phyloP scores from a whole-genome alignment of 35 echinoderm and acorn worm species.

The Patiria miniata region DNA sequence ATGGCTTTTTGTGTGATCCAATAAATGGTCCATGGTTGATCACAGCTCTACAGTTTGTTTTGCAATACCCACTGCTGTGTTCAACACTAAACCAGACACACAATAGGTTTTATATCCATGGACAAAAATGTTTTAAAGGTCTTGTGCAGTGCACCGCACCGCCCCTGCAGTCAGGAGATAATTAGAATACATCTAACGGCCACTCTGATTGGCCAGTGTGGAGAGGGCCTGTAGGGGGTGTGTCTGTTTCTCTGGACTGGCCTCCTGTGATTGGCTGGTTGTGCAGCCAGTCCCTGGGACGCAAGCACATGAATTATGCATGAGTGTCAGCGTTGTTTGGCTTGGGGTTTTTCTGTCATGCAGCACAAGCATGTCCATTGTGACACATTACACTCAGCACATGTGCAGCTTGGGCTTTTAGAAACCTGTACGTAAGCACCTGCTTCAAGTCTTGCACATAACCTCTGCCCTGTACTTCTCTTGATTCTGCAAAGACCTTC shows the following conservation, averaged over 20 bases:
- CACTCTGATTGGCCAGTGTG: not conserved
- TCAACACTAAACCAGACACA: no score
- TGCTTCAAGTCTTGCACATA: no score
- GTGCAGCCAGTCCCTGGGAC: not conserved
- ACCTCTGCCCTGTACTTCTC: no score
- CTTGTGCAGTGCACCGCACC: no score
- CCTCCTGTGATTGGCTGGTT: not conserved
- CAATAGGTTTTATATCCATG: no score
- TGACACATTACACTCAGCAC: not conserved
- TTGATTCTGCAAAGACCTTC: no score
- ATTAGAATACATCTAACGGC: conserved; percentile 23
- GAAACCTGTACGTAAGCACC: not conserved
- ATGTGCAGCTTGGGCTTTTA: not conserved
- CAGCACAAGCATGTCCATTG: not conserved
- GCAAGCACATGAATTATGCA: not conserved
- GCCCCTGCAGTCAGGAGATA: not conserved
- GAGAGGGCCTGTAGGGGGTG: not conserved
- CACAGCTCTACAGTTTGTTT: no score
- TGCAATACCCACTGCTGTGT: no score
- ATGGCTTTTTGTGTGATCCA: no score
- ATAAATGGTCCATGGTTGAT: no score
- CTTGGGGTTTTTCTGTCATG: conserved; percentile 30
- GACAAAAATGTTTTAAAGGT: no score
- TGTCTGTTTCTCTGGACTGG: not conserved
- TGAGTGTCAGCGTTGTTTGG: not conserved